Evolutionary conservation across 2,888 invertebrate species (phyloP).

Genomic region (Drosophila robusta): DNA sequence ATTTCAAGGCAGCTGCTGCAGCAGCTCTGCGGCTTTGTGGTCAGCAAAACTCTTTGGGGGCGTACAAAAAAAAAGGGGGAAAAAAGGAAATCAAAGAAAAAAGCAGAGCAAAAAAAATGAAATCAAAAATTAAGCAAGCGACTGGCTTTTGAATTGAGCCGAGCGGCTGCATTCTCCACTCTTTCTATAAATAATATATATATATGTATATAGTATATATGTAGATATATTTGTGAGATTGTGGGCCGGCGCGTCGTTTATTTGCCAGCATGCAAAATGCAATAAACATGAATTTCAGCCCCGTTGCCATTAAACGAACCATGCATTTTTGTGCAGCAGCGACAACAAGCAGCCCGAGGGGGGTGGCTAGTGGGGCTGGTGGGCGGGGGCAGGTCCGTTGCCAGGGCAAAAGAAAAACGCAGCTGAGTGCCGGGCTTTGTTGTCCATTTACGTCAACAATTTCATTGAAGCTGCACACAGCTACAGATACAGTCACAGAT

Average conservation of each 20-base stretch:
- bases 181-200: not conserved
- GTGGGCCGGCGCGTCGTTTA: constrained; percentile 26
- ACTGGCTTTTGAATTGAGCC: constrained; percentile 37
- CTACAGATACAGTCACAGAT: constrained; percentile 4
- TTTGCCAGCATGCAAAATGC: constrained; percentile 61
- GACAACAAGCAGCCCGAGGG: constrained; percentile 14
- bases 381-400: constrained; percentile 8
- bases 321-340: constrained; percentile 53
- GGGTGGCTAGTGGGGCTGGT: not conserved
- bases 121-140: constrained; percentile 58
- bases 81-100: constrained; percentile 29
- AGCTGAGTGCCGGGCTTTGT: constrained; percentile 74
- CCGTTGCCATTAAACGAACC: constrained; percentile 71
- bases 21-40: constrained; percentile 60
- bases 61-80: not conserved
- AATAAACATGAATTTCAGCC: constrained; percentile 66
- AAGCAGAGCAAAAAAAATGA: constrained; percentile 13
- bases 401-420: constrained; percentile 47
- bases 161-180: constrained; percentile 1
- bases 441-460: constrained; percentile 79
- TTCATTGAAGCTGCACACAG: constrained; percentile 60
- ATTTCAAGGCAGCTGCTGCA: constrained; percentile 50
- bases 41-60: constrained; percentile 45
- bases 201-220: not conserved
- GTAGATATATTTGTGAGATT: constrained; percentile 19